A percentile compares a stretch with the other conserved stretches of the same genome.
Evolutionary conservation across 2,797 vertebrate species (phyloP).

Genomic region (Muraenolepis orangiensis): DNA sequence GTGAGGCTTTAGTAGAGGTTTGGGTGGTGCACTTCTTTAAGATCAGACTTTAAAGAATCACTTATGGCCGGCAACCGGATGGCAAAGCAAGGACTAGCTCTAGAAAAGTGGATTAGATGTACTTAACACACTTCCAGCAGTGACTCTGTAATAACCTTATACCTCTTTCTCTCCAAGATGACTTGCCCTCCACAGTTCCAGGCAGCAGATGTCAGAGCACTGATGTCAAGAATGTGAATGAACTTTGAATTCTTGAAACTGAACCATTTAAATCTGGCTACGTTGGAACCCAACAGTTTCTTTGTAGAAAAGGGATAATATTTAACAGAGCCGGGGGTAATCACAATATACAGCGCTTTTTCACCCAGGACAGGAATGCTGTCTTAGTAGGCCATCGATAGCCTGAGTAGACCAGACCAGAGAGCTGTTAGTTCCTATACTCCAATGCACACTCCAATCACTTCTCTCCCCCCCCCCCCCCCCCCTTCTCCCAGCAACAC

Average conservation of each 20-base stretch:
- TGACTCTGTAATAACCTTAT: background rate
- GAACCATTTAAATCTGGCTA: background rate
- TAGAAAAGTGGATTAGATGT: slow-evolving; percentile 3
- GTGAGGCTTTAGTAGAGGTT: background rate
- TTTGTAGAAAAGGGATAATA: background rate
- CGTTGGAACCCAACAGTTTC: background rate
- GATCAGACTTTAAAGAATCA: background rate
- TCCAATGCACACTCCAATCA: background rate
- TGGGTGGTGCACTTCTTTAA: background rate
- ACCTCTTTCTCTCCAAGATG: background rate
- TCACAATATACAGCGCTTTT: background rate
- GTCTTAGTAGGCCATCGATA: background rate
- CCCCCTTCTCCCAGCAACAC: too few relatives aligned
- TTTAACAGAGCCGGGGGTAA: background rate
- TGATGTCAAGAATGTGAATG: background rate
- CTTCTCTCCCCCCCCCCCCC: background rate
- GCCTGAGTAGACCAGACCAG: too few relatives aligned
- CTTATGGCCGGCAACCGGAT: background rate
- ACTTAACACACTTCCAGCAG: slow-evolving; percentile 6
- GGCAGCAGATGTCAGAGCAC: slow-evolving; percentile 3
- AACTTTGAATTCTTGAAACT: background rate
- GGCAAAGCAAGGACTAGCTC: background rate
- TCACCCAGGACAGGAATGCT: background rate
- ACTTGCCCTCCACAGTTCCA: slow-evolving; percentile 11
- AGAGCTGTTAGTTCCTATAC: background rate